phyloP scores from a whole-genome alignment of 1,140 invertebrate species.

The Melitaea cinxia region DNA sequence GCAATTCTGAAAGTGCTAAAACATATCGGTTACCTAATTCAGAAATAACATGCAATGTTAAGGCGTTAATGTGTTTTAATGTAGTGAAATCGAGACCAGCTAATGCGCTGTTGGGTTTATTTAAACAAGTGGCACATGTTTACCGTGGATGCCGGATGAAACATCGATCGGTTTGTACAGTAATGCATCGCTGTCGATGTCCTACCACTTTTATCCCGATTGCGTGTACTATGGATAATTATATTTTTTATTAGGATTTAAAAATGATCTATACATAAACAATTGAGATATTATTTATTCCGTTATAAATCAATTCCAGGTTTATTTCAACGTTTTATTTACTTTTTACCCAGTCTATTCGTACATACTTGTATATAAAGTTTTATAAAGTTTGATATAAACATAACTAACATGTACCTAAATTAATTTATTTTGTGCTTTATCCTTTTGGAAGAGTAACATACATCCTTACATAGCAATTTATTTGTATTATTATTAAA shows the following conservation, averaged over 20 bases:
- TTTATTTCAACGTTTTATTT: too few species aligned
- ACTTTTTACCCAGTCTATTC: too few species aligned
- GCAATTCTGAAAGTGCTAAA: background rate
- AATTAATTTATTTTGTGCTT: too few species aligned
- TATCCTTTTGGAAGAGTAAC: too few species aligned
- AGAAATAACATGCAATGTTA: slow-evolving; percentile 72
- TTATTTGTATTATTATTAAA: too few species aligned
- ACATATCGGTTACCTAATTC: slow-evolving; percentile 48
- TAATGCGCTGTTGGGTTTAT: slow-evolving; percentile 77
- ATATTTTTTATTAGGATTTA: background rate
- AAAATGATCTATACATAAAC: background rate
- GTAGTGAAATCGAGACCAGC: slow-evolving; percentile 78
- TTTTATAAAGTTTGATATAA: too few species aligned
- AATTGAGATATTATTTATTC: too few species aligned
- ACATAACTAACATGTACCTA: too few species aligned
- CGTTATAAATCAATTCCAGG: too few species aligned
- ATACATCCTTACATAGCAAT: too few species aligned
- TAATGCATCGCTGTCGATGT: slow-evolving; percentile 75
- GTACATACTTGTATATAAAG: too few species aligned
- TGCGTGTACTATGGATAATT: background rate
- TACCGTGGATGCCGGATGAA: slow-evolving; percentile 71
- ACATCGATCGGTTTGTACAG: slow-evolving; percentile 76
- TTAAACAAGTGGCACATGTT: slow-evolving; percentile 80
- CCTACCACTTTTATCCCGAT: slow-evolving; percentile 55
- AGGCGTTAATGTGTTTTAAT: slow-evolving; percentile 81